These are phyloP conservation scores for Orchesella flavescens DNA, from an alignment of 2,888 invertebrate genomes.

Conservation along the genomic window DNA sequence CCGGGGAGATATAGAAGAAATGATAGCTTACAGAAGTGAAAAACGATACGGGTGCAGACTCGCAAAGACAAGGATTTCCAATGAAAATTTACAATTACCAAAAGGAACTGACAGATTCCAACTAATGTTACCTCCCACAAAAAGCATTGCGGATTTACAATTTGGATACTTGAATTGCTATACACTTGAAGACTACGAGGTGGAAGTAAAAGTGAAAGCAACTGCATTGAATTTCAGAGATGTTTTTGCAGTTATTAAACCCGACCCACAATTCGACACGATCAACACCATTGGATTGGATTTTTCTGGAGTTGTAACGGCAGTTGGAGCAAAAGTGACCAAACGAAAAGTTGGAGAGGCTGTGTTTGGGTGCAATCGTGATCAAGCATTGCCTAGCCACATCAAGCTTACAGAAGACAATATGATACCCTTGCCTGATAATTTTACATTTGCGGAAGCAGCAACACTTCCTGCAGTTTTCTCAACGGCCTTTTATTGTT, in stretches of 20 bases:
- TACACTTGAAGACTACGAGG: constrained; percentile 17
- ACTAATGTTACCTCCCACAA: constrained; percentile 18
- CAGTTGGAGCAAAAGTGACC: constrained; percentile 40
- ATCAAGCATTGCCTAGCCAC: constrained; percentile 34
- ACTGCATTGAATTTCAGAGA: constrained; percentile 44
- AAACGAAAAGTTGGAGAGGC: constrained; percentile 44
- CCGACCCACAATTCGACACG: constrained; percentile 38
- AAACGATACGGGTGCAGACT: not conserved
- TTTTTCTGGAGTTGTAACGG: constrained; percentile 25
- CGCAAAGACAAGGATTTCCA: not conserved
- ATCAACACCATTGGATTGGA: constrained; percentile 42
- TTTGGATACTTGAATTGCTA: constrained; percentile 19
- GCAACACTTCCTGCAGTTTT: constrained; percentile 41
- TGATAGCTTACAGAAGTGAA: not conserved
- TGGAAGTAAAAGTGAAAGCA: constrained; percentile 47
- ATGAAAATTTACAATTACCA: constrained; percentile 26
- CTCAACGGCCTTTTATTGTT: constrained; percentile 34
- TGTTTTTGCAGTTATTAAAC: constrained; percentile 45
- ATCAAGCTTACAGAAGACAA: constrained; percentile 12
- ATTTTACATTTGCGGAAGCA: constrained; percentile 37
- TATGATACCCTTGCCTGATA: not conserved
- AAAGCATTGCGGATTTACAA: constrained; percentile 21
- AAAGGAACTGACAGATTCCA: constrained; percentile 34
- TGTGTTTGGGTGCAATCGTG: constrained; percentile 37
- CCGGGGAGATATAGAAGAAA: not conserved